Evolutionary conservation across 2,113 vertebrate genomes (phyloP).

Genomic region (Rhinopithecus roxellana): DNA sequence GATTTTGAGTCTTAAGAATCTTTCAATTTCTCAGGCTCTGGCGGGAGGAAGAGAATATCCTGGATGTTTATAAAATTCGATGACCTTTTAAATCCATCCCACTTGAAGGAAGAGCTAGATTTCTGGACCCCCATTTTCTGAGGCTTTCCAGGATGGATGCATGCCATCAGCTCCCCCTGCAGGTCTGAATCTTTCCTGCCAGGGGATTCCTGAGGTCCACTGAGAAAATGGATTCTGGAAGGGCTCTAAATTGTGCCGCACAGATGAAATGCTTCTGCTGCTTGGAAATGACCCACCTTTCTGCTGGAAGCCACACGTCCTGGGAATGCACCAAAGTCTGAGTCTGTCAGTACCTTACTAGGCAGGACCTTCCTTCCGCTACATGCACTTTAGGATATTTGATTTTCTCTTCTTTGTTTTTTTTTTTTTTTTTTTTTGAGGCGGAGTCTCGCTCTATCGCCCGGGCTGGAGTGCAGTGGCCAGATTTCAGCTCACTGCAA

Average conservation of each 20-base stretch:
- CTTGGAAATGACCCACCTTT: background rate
- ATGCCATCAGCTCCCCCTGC: slow-evolving; percentile 44
- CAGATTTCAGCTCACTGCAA: no score
- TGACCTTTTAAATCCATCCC: background rate
- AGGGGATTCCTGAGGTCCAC: background rate
- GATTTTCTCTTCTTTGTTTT: background rate
- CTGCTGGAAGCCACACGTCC: background rate
- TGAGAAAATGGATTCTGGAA: background rate
- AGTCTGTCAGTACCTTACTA: no score
- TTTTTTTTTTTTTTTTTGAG: no score
- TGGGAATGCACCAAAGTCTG: background rate
- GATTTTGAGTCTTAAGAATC: slow-evolving; percentile 21
- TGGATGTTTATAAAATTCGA: slow-evolving; percentile 23
- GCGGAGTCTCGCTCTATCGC: no score
- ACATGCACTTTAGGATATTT: background rate
- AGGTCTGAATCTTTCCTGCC: background rate
- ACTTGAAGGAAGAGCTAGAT: background rate
- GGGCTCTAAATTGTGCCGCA: background rate
- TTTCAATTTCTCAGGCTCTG: background rate
- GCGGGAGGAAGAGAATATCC: slow-evolving; percentile 24
- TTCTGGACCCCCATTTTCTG: background rate
- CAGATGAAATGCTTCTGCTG: background rate
- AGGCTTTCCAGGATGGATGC: background rate
- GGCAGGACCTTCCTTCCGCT: background rate
- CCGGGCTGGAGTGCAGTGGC: no score